Evolutionary conservation across 2,888 invertebrate species (phyloP), one percentile per base, ranked within the genome.

Genomic region (Drosophila siamana): DNA sequence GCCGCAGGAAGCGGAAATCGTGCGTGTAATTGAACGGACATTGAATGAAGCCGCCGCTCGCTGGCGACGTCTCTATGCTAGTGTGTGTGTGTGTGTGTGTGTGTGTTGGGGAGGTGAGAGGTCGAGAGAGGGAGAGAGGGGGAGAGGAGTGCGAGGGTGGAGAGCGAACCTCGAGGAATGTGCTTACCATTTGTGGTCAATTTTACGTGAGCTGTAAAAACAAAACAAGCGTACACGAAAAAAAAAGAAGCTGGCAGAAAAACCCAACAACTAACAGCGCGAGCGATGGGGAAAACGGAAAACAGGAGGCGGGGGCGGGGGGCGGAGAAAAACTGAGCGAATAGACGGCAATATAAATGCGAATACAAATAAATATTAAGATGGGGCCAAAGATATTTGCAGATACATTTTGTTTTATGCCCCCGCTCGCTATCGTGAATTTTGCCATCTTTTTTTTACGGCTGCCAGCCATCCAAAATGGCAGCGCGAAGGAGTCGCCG

Each of bases 21-120:
- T 84, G 88, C 85, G 84, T 85, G 87, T 85, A 86, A 85, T 85
- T 85, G 88, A 84, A 86, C 70, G 85, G 85, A 80, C 82, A 82
- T 85, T 86, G 82, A 85, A 82, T 77, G 78, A 88, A 82, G 80
- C 59, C 85, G 80, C 84, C 74, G 63, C 36, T 36, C 5, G 36
- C 4, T 4, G 13, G 66, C 62, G 74, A 54, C 56, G 55, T 50
- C 74, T 65, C 63, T 40, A 66, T 80, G 74, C 65, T 28, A 54
- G 51, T 52, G n/a, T 22, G 4, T 2, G 11, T n/a, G 16, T 7
- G 47, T 16, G 28, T 15, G 15, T 26, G 26, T 26, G 11, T n/a
- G 22, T 11, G n/a, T 3, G 19, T 3, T 19, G 19, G 19, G 19
- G n/a, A 1, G 26, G 33, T 9, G 38, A 15, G 13, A 22, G 30